phyloP scores from a whole-genome alignment of 2,797 vertebrate species.

The Mormyrops attenuatus region DNA sequence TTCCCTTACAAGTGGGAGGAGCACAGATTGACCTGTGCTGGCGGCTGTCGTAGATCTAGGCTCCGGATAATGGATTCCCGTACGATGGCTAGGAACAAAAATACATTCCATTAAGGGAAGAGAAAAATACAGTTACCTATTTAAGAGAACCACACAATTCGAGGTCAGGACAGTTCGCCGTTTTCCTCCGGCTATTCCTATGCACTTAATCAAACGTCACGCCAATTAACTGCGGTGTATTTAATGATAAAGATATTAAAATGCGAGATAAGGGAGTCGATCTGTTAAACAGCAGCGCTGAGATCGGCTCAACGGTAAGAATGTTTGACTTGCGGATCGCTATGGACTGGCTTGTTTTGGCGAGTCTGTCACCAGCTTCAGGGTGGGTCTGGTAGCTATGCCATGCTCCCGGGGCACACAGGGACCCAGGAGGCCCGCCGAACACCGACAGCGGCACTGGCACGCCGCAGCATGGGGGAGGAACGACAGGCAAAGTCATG shows the following conservation, averaged over 20 bases:
- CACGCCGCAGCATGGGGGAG: background rate
- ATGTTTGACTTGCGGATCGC: background rate
- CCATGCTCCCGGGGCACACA: background rate
- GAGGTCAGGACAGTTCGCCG: background rate
- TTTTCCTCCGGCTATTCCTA: slow-evolving; percentile 15
- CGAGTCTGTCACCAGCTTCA: background rate
- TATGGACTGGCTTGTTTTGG: background rate
- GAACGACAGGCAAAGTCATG: background rate
- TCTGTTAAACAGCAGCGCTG: background rate
- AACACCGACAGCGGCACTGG: background rate
- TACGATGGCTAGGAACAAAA: background rate
- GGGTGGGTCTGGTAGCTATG: background rate
- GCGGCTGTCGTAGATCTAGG: background rate
- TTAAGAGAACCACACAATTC: slow-evolving; percentile 6
- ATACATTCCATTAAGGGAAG: slow-evolving; percentile 1
- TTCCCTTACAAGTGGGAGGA: background rate
- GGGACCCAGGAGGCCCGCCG: background rate
- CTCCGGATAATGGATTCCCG: background rate
- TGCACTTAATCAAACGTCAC: slow-evolving; percentile 6
- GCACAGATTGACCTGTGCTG: background rate
- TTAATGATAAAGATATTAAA: background rate
- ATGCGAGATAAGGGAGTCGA: background rate
- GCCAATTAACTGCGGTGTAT: background rate
- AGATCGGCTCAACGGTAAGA: background rate
- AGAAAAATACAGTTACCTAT: slow-evolving; percentile 8